phyloP scores from a whole-genome alignment of 1,140 invertebrate species.

The Neodiprion lecontei region DNA sequence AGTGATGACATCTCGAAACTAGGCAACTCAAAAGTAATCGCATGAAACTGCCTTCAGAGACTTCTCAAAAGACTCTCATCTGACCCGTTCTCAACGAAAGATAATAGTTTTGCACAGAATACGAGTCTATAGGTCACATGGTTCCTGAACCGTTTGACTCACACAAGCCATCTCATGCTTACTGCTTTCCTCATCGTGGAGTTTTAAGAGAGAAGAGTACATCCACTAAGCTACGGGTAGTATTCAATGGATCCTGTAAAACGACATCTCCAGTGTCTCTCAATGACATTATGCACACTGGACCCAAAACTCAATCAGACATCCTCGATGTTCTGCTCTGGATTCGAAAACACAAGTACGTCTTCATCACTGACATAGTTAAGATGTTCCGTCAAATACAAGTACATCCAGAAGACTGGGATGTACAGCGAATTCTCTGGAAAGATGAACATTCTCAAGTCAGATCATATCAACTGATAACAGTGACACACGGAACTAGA shows the following conservation, averaged over 20 bases:
- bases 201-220: constrained; percentile 16
- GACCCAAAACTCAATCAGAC: constrained; percentile 22
- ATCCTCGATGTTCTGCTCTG: constrained; percentile 22
- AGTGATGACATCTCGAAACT: too few species aligned
- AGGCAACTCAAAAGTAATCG: too few species aligned
- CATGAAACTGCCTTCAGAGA: too few species aligned
- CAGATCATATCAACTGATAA: constrained; percentile 37
- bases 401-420: constrained; percentile 29
- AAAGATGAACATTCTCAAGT: constrained; percentile 16
- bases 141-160: too few species aligned
- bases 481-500: constrained; percentile 50
- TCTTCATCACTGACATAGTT: constrained; percentile 36
- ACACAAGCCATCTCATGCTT: neutral
- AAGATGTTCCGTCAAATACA: constrained; percentile 47
- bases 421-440: constrained; percentile 47
- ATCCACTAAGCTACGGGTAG: constrained; percentile 26
- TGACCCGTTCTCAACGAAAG: too few species aligned
- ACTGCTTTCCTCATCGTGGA: constrained; percentile 30
- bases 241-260: constrained; percentile 26
- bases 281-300: constrained; percentile 26
- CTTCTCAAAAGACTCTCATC: too few species aligned
- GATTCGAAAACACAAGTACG: constrained; percentile 24
- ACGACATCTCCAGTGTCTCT: constrained; percentile 19
- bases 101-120: neutral
- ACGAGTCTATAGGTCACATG: neutral